Conservation (phyloP, 2,888 invertebrate genomes). For the Panopea generosa region DNA sequence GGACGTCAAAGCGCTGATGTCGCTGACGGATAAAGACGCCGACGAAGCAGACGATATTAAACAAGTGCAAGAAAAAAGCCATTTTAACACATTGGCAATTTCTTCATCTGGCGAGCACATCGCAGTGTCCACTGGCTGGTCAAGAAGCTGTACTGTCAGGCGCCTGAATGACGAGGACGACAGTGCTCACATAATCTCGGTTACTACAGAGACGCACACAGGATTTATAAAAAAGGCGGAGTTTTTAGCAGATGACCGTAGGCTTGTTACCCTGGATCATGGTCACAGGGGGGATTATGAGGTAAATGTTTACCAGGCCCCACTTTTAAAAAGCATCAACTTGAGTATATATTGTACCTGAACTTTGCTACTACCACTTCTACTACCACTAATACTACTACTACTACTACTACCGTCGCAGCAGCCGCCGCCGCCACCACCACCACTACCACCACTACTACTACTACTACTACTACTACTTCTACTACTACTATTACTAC, state of each 20-base stretch:
- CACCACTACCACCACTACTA: background rate
- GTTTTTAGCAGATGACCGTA: conserved; percentile 34
- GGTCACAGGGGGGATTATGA: conserved; percentile 53
- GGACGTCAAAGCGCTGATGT: conserved; percentile 23
- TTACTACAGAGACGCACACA: conserved; percentile 19
- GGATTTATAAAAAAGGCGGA: conserved; percentile 50
- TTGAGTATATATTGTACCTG: background rate
- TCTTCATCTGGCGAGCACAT: conserved; percentile 30
- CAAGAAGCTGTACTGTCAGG: conserved; percentile 19
- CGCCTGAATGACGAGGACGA: background rate
- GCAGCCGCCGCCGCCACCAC: too few relatives aligned
- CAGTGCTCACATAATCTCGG: too few relatives aligned
- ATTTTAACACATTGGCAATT: conserved; percentile 23
- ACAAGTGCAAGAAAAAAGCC: too few relatives aligned
- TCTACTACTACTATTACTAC: conserved; percentile 1
- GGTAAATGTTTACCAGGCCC: too few relatives aligned
- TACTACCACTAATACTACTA: too few relatives aligned
- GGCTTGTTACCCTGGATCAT: conserved; percentile 43
- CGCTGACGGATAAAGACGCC: too few relatives aligned
- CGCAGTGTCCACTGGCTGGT: conserved; percentile 53
- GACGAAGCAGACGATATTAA: too few relatives aligned
- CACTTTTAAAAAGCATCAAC: conserved; percentile 1
- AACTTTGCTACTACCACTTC: too few relatives aligned
- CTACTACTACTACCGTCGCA: too few relatives aligned
- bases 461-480: conserved; percentile 1